Evolutionary conservation across 2,113 vertebrate genomes (phyloP), one percentile per base, ranked within the genome.

Genomic region (Ameiurus melas): DNA sequence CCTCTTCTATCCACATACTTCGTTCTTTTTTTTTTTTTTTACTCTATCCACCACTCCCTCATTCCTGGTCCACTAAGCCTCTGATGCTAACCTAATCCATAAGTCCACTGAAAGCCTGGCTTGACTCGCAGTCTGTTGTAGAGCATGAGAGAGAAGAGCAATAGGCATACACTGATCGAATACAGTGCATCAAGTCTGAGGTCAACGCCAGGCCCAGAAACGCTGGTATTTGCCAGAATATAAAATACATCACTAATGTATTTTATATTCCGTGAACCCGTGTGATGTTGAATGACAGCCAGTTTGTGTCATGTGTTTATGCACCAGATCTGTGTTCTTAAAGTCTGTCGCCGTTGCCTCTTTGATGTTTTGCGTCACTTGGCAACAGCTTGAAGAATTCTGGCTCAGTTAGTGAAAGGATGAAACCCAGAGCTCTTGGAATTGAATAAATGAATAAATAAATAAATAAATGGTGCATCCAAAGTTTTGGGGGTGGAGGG

Each of bases 41-140:
- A 25, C 79, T 25, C 58, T 62, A 60, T 78, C 71, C 39, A 58
- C 75, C 22, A 16, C 14, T 25, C 86, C 77, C n/a, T 71, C 80
- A 71, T 33, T 81, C 77, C 86, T 70, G 39, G 51, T 86, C 85
- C 71, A 17, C 36, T 5, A 71, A 25, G 55, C 39, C 19, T 58
- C 53, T 60, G 66, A 71, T 25, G 66, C 70, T 88, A 84, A 88
- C 62, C 73, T 66, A 55, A 78, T 87, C 78, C 86, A 87, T 64
- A 64, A 86, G 57, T 43, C 36, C 73, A 78, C 36, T 86, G 73
- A 75, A 75, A 27, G 36, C 17, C 85, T 78, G 70, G 70, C 25
- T 43, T 60, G 36, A 68, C 39, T 81, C 39, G 17, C 17, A 27
- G 17, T 36, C 43, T 80, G 62, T 20, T 43, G 80, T 27, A 12